These are phyloP conservation scores for Protobothrops mucrosquamatus DNA, from an alignment of 2,113 vertebrate species.

Conservation along the genomic window DNA sequence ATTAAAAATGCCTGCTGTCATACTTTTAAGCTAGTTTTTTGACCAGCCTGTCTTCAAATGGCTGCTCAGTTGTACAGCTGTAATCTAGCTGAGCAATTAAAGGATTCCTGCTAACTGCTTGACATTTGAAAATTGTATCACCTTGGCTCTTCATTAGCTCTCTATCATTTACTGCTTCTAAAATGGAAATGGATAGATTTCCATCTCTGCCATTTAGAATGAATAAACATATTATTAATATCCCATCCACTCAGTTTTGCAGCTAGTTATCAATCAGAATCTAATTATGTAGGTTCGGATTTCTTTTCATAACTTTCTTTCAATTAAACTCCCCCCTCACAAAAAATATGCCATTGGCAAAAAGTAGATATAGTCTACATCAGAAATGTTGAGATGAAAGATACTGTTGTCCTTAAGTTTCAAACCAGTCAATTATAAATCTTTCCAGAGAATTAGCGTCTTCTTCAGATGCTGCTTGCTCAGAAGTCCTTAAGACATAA, in stretches of 20 bases:
- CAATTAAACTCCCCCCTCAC: background rate
- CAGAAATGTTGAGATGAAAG: background rate
- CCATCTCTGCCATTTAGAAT: slow-evolving; percentile 9
- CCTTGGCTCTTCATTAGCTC: slow-evolving; percentile 17
- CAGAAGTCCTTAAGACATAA: background rate
- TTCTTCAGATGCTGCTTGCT: background rate
- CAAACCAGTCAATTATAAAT: background rate
- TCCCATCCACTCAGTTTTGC: background rate
- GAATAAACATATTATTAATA: background rate
- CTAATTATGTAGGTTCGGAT: fast-evolving
- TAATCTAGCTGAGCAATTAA: slow-evolving; percentile 27
- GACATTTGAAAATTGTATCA: slow-evolving; percentile 36
- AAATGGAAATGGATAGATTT: background rate
- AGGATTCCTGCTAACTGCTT: slow-evolving; percentile 28
- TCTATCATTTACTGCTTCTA: slow-evolving; percentile 12
- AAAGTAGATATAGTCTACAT: slow-evolving; percentile 1
- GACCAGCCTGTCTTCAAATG: slow-evolving; percentile 22
- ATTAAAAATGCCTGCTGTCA: slow-evolving; percentile 24
- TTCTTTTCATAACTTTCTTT: fast-evolving
- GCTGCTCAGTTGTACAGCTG: slow-evolving; percentile 25
- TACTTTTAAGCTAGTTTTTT: slow-evolving; percentile 12
- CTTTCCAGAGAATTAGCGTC: background rate
- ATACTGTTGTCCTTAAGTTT: background rate
- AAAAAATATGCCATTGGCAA: background rate
- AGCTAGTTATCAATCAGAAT: background rate